Base-by-base conservation (phyloP, 2,113 vertebrate species). In the Stigmatopora nigra region DNA sequence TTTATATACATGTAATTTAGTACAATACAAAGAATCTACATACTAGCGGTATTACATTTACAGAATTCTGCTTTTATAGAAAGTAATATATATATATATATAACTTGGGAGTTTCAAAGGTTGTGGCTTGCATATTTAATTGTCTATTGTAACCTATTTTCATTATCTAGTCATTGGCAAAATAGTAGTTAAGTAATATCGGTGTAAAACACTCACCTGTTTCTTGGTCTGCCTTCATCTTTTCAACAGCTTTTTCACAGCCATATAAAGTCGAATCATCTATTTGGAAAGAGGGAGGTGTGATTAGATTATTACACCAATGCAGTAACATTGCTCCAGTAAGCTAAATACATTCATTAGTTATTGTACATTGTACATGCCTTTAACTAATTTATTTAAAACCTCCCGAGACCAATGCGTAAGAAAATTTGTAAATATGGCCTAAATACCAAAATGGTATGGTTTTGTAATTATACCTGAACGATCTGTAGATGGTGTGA, bases 401-500 rank as follows among this genome's bases (percentile, higher is more conserved):
- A 41, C 38, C 9, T 10, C 38, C 38, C 9, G 38, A 41, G 38
- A 31, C 25, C 25, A 31, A 31, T 31, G 25, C 2, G 46, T 16
- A 11, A 53, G 9, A 11, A 36, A 3, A 12, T 58, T 16, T 68
- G 31, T 55, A 25, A 68, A 31, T 5, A 0, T 25, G 41, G 12
- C 8, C 0, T 2, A 49, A 36, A 20, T 9, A 17, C 36, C 16
- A 38, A 38, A 38, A 7, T 15, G 55, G 19, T 41, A 17, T 19
- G 66, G n/a, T 36, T 20, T n/a, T 61, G 48, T 63, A 77, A 63
- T 76, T 88, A 89, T 88, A 89, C 88, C 88, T 85, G 75, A 64
- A 61, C 78, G 46, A 25, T 77, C 90, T 78, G 91, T 79, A 72
- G 90, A 85, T 70, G 92, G 84, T 1, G 89, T 84, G 63, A 92